Evolutionary conservation across 2,888 invertebrate species (phyloP).

Genomic region (Eurytoma adleriae): DNA sequence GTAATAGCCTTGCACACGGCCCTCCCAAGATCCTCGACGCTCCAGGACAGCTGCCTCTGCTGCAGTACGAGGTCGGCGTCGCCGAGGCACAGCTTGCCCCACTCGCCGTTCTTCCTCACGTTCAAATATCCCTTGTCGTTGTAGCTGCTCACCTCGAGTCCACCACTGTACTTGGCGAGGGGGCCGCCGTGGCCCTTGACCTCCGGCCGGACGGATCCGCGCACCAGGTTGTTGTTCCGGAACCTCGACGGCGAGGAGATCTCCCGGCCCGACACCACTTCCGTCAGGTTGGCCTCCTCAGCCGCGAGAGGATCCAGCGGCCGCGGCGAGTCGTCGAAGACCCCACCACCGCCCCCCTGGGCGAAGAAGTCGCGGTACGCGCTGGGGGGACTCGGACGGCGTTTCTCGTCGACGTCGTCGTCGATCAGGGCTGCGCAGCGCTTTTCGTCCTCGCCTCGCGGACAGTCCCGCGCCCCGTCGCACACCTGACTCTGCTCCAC

Average conservation of each 20-base stretch:
- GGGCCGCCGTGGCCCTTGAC: constrained; percentile 56
- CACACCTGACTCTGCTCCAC: constrained; percentile 82
- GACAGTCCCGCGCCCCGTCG: constrained; percentile 84
- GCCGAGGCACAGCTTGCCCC: constrained; percentile 87
- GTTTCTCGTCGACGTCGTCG: constrained; percentile 58
- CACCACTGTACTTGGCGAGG: constrained; percentile 47
- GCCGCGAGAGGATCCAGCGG: neutral
- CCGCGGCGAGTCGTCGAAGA: constrained; percentile 19
- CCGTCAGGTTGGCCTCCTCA: constrained; percentile 48
- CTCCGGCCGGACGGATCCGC: constrained; percentile 59
- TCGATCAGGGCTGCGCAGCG: constrained; percentile 79
- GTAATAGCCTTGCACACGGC: constrained; percentile 88
- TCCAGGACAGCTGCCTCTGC: constrained; percentile 80
- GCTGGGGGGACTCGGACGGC: constrained; percentile 14
- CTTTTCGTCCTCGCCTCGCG: constrained; percentile 86
- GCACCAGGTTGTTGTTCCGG: neutral
- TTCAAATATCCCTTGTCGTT: constrained; percentile 81
- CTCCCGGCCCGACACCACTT: constrained; percentile 64
- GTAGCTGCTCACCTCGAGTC: constrained; percentile 70
- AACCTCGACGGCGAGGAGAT: constrained; percentile 61
- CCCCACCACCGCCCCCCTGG: constrained; percentile 5
- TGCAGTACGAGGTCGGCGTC: constrained; percentile 81
- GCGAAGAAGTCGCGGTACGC: constrained; percentile 30
- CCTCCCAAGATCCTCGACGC: constrained; percentile 84
- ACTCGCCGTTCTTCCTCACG: constrained; percentile 85